Evolutionary conservation across 2,113 vertebrate species (phyloP).

Genomic region (Tragelaphus scriptus): DNA sequence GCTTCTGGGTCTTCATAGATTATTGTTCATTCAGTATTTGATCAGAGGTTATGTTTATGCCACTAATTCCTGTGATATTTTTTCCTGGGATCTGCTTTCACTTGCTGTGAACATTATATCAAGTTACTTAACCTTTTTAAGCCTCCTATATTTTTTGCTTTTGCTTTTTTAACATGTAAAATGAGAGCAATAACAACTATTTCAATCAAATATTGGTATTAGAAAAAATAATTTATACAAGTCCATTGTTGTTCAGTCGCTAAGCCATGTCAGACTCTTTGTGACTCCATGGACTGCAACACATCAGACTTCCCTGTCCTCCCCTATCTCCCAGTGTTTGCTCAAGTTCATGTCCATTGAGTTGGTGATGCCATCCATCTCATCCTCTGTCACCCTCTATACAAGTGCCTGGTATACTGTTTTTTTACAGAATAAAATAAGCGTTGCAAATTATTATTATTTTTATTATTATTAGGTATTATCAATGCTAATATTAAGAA

Average conservation of each 20-base stretch:
- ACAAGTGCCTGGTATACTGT: not conserved
- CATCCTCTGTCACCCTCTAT: not conserved
- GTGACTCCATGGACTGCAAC: not conserved
- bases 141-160: not conserved
- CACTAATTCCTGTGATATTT: not conserved
- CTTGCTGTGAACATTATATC: not conserved
- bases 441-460: not conserved
- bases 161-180: not conserved
- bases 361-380: not conserved
- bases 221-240: not conserved
- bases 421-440: not conserved
- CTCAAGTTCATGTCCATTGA: not conserved
- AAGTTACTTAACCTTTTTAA: not conserved
- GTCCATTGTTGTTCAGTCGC: not conserved
- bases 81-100: not conserved
- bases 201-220: not conserved
- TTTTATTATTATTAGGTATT: not conserved
- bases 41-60: not conserved
- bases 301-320: not conserved
- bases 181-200: not conserved
- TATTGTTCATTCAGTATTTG: not conserved
- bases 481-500: not conserved
- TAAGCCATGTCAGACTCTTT: not conserved
- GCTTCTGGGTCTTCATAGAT: not conserved
- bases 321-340: not conserved